Evolutionary conservation across 2,797 vertebrate species (phyloP).

Genomic region (Sebastes taczanowskii): DNA sequence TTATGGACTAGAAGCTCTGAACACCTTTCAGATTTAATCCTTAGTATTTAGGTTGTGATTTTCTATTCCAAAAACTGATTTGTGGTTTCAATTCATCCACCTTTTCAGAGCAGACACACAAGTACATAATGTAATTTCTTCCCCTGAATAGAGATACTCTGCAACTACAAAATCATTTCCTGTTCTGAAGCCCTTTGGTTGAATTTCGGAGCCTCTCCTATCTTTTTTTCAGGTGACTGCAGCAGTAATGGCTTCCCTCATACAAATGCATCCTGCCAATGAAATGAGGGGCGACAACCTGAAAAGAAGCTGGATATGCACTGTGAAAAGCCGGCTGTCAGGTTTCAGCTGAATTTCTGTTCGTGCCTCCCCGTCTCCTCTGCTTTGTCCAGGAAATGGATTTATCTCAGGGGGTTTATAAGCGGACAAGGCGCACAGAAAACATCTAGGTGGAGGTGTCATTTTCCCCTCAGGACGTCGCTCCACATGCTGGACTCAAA

Average conservation of each 20-base stretch:
- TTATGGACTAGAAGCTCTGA: background rate
- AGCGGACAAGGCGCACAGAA: background rate
- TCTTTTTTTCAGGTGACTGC: background rate
- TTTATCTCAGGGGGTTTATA: background rate
- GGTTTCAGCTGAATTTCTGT: background rate
- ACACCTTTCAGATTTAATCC: background rate
- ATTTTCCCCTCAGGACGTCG: background rate
- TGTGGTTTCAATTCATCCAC: background rate
- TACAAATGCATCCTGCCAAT: background rate
- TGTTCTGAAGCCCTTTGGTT: background rate
- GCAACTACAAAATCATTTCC: background rate
- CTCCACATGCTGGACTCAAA: background rate
- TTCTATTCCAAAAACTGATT: background rate
- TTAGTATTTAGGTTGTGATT: background rate
- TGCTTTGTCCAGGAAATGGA: slow-evolving; percentile 14
- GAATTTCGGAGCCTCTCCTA: background rate
- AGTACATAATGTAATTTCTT: background rate
- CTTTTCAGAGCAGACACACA: background rate
- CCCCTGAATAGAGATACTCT: background rate
- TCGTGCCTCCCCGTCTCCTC: background rate
- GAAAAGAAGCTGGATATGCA: background rate
- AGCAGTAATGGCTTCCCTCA: slow-evolving; percentile 2
- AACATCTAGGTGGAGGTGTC: background rate
- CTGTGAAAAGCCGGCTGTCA: slow-evolving; percentile 23
- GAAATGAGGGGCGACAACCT: slow-evolving; percentile 9